Percentiles rank a stretch among this genome's conserved stretches.
Conservation (phyloP, 1,140 invertebrate species). For the Drosophila setifemur region DNA sequence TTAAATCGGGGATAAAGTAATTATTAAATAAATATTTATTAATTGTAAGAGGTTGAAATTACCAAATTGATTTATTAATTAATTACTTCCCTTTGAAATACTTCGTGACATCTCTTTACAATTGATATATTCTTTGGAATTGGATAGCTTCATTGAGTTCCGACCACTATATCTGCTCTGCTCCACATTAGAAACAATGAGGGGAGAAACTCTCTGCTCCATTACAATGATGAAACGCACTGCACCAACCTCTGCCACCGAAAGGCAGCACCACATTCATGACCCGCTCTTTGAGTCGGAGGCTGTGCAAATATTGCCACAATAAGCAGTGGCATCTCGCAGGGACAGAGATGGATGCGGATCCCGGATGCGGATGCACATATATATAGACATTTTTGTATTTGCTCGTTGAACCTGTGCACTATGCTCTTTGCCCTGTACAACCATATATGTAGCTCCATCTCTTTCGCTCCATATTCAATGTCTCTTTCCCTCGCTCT, state of each 20-base stretch:
- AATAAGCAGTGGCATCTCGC: constrained; percentile 30
- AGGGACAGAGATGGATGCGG: constrained; percentile 4
- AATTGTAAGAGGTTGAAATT: too few species aligned
- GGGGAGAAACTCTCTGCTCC: too few species aligned
- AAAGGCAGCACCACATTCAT: neutral
- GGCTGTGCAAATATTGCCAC: constrained; percentile 50
- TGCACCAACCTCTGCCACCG: constrained; percentile 9
- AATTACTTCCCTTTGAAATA: too few species aligned
- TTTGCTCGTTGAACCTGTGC: constrained; percentile 14
- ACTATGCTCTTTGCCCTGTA: too few species aligned
- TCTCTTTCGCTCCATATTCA: neutral
- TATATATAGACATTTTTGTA: constrained; percentile 45
- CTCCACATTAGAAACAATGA: too few species aligned
- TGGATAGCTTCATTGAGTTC: too few species aligned
- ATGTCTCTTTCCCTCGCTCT: constrained; percentile 11
- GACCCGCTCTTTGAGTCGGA: constrained; percentile 8
- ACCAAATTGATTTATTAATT: too few species aligned
- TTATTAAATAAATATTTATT: too few species aligned
- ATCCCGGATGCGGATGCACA: neutral
- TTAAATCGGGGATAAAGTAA: too few species aligned
- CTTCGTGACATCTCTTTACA: too few species aligned
- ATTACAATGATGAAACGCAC: constrained; percentile 7
- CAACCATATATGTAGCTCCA: neutral
- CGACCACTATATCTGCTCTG: too few species aligned
- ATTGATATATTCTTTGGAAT: too few species aligned